phyloP scores from a whole-genome alignment of 2,888 invertebrate species.

The Mayetiola destructor region DNA sequence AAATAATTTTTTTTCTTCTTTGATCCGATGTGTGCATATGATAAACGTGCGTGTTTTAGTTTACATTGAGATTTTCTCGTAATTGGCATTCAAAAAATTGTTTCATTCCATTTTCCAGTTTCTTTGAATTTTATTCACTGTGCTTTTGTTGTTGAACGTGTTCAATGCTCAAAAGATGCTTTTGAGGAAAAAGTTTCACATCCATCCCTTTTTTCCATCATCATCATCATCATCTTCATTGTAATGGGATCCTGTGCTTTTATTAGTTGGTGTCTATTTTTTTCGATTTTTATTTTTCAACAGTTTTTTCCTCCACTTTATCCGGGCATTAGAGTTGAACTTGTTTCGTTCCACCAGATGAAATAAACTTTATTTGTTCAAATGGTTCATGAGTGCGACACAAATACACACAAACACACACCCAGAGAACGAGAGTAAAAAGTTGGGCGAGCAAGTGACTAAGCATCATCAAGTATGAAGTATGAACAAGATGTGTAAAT shows the following conservation, averaged over 20 bases:
- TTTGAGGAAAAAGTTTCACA: not conserved
- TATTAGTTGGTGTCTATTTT: not conserved
- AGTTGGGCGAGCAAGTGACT: too few relatives aligned
- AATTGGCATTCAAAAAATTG: slow-evolving; percentile 11
- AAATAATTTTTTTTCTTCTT: too few relatives aligned
- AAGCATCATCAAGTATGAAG: not conserved
- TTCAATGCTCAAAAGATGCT: not conserved
- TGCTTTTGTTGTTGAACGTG: too few relatives aligned
- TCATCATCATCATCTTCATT: not conserved
- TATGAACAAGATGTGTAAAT: not conserved
- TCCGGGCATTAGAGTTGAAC: not conserved
- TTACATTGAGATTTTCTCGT: slow-evolving; percentile 5
- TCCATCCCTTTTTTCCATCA: not conserved
- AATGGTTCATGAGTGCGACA: too few relatives aligned
- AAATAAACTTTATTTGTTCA: too few relatives aligned
- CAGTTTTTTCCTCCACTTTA: not conserved
- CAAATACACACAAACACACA: too few relatives aligned
- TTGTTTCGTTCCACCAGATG: too few relatives aligned
- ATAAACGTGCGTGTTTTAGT: not conserved
- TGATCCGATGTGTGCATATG: not conserved
- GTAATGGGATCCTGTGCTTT: not conserved
- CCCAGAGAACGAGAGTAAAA: too few relatives aligned
- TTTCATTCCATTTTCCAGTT: not conserved
- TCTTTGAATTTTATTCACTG: too few relatives aligned
- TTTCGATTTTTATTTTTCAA: not conserved